Base-by-base conservation (phyloP, 2,113 vertebrate species). In the Lagopus leucura region DNA sequence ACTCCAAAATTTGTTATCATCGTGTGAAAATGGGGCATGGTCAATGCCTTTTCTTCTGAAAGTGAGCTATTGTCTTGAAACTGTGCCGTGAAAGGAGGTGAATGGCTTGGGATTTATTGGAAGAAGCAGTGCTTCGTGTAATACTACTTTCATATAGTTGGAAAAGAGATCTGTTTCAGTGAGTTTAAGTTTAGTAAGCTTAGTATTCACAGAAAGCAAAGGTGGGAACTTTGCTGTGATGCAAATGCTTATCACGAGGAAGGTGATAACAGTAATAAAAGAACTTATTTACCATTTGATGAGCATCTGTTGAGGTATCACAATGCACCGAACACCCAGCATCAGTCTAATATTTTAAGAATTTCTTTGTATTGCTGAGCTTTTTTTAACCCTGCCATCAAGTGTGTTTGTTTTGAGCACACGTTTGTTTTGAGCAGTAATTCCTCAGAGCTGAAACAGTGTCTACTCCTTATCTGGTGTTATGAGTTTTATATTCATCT, bases 61-160 rank as follows among this genome's bases (percentile, higher is more conserved):
- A 86, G 43, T 5, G 24, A 84, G 54, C 90, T 28, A 45, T 19
- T 16, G 3, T 70, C 64, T 66, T 76, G 45, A 70, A 64, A 28
- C 21, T 43, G 8, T 2, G 11, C 36, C 38, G 1, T 42, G 48
- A 82, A 82, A 58, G 65, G 13, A 58, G 28, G 28, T 67, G 57
- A 69, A 43, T 71, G 30, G 75, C 1, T 57, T 6, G 10, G 28
- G 4, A 1, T 22, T 89, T 70, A 38, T 4, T 82, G 54, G 15
- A 20, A 61, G 38, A 65, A 82, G 15, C 74, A 20, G 0, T 43
- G 16, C 65, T 38, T 79, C 4, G 0, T 38, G 3, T 71, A 63
- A 38, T 4, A 4, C 36, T 17, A 3, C 15, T 52, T 47, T 81
- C 55, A 34, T 42, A 15, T 20, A 30, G 12, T 48, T 72, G 63